A percentile compares a stretch with the other conserved stretches of the same genome.
Conservation (phyloP, 2,888 invertebrate species). For the Eupithecia vulgata region DNA sequence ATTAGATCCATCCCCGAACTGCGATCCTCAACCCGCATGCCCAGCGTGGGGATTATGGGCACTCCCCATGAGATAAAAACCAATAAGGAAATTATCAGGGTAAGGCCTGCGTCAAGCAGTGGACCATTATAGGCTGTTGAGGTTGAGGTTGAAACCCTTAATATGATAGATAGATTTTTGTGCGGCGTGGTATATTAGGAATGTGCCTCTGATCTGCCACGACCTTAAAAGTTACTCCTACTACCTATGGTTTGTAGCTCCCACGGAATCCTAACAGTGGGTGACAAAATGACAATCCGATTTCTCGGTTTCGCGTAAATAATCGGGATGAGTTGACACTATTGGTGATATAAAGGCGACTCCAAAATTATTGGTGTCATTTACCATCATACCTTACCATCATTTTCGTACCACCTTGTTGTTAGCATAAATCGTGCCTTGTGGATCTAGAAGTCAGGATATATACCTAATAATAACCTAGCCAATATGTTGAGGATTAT, state of each 20-base stretch:
- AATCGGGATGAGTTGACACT: constrained; percentile 58
- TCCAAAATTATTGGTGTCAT: background rate
- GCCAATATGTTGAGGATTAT: constrained; percentile 53
- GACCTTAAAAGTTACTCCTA: background rate
- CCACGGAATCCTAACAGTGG: constrained; percentile 43
- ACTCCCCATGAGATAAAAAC: too few species aligned
- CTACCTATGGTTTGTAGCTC: background rate
- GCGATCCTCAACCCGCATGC: too few species aligned
- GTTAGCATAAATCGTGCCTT: background rate
- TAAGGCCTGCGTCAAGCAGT: too few species aligned
- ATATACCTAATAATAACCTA: constrained; percentile 24
- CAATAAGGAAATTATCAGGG: too few species aligned
- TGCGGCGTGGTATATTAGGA: too few species aligned
- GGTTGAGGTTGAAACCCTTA: too few species aligned
- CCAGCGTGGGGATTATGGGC: too few species aligned
- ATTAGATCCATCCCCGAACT: too few species aligned
- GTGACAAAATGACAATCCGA: constrained; percentile 55
- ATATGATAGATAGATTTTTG: too few species aligned
- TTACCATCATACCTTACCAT: background rate
- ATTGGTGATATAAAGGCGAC: constrained; percentile 59
- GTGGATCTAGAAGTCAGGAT: background rate
- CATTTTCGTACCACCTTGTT: background rate
- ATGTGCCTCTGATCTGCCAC: too few species aligned
- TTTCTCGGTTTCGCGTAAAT: constrained; percentile 58
- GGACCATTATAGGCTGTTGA: too few species aligned